Percentiles rank a stretch among this genome's conserved stretches.
Evolutionary conservation across 2,797 vertebrate genomes (phyloP).

Genomic region (Rousettus madagascariensis): DNA sequence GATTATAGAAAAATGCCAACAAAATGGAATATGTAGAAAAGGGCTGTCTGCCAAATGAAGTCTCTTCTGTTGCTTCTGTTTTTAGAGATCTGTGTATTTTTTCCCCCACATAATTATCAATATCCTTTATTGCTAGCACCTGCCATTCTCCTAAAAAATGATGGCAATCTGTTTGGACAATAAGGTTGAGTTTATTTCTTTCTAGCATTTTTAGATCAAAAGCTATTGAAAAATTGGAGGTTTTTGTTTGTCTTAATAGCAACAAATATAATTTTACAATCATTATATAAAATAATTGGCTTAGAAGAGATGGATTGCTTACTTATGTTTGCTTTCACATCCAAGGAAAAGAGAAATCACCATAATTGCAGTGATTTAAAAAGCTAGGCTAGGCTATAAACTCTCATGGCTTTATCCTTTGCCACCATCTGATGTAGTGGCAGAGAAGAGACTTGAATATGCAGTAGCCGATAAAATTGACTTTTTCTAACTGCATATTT

Average conservation of each 20-base stretch:
- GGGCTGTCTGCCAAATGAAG: neutral
- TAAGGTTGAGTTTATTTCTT: neutral
- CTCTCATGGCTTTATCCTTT: neutral
- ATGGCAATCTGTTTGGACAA: neutral
- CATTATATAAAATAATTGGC: constrained; percentile 18
- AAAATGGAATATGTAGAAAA: neutral
- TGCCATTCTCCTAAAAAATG: neutral
- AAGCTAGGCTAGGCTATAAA: neutral
- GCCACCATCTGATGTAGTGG: neutral
- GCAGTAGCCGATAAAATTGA: neutral
- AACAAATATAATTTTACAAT: constrained; percentile 18
- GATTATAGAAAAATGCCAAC: neutral
- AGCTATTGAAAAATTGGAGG: neutral
- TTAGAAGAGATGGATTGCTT: constrained; percentile 27
- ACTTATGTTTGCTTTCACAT: neutral
- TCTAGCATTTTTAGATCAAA: neutral
- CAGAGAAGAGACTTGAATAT: neutral
- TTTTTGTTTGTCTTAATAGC: constrained; percentile 7
- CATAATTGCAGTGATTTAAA: neutral
- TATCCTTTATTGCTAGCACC: neutral
- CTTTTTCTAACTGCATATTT: neutral
- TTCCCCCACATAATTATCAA: neutral
- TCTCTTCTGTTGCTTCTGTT: neutral
- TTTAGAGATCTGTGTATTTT: neutral
- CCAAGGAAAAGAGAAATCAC: neutral